Conservation (phyloP, 2,888 invertebrate species). For the Volucella zonaria region DNA sequence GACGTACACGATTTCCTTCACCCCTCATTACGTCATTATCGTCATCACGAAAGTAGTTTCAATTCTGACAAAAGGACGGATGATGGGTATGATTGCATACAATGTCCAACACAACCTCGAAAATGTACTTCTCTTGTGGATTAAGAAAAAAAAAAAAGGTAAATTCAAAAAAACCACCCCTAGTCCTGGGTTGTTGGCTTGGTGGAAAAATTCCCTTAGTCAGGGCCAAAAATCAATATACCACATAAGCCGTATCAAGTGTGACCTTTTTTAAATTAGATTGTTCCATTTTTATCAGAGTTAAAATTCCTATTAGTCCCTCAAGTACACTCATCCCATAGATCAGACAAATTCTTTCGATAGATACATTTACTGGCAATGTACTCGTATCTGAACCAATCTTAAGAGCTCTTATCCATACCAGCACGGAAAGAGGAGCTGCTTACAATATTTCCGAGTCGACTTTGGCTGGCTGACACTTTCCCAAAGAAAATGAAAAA, state of each 20-base stretch:
- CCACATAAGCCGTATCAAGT: conserved; percentile 73
- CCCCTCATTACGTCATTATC: conserved; percentile 26
- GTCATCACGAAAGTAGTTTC: conserved; percentile 3
- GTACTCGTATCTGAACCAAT: conserved; percentile 45
- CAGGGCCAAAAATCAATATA: conserved; percentile 62
- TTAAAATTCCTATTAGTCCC: conserved; percentile 66
- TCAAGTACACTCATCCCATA: conserved; percentile 63
- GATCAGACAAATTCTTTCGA: conserved; percentile 56
- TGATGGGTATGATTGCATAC: conserved; percentile 14
- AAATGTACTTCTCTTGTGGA: not conserved
- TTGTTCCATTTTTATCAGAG: conserved; percentile 68
- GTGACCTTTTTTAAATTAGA: conserved; percentile 73
- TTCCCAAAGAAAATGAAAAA: conserved; percentile 64
- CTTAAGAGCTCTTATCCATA: conserved; percentile 25
- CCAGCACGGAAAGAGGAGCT: conserved; percentile 26
- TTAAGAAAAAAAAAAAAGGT: conserved; percentile 24
- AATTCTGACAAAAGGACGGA: conserved; percentile 36
- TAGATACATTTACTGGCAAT: conserved; percentile 9
- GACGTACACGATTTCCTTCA: conserved; percentile 14
- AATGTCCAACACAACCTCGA: conserved; percentile 2
- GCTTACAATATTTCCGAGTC: conserved; percentile 32
- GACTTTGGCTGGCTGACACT: conserved; percentile 23
- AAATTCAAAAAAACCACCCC: not conserved
- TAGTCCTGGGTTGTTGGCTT: not conserved
- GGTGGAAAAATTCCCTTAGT: conserved; percentile 45